Base-by-base conservation (phyloP, 2,113 vertebrate species). In the Okapia johnstoni region DNA sequence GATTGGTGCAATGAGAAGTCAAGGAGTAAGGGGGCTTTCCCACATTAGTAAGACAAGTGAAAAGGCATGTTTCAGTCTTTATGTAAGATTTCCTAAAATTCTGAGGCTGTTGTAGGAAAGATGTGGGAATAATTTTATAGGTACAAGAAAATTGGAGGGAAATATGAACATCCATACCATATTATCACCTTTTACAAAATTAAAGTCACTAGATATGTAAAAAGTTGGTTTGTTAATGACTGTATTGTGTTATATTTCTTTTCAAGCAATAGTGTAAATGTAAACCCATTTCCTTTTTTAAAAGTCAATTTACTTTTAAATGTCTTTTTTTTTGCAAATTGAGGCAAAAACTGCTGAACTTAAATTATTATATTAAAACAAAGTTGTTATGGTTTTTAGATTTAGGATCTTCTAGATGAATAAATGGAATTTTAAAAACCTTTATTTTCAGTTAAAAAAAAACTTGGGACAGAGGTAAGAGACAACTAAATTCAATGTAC, bases 131-230 rank as follows among this genome's bases (percentile, higher is more conserved):
- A 85, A 86, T 95, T 84, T 93, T 88, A 52, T 94, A 33, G 46
- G 28, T 63, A 96, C 85, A 96, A 93, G 57, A 96, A 77, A 94
- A 95, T 54, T 50, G 25, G 23, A 55, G 6, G 46, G 60, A 26
- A 61, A 80, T 61, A 46, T 58, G 73, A 92, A 95, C 48, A 93
- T 79, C 61, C 40, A 79, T 90, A 46, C 1, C 80, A 36, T 92
- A 90, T 93, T 55, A 63, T 2, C 77, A 96, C 19, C 36, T 92
- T 90, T 86, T 94, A 84, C 80, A 97, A 97, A 97, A 50, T 33
- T 93, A 58, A 85, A 95, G 61, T 92, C 73, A 85, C 40, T 90
- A 77, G 79, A n/a, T 92, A 76, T 63, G 48, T 91, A 88, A 85
- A 95, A 87, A 61, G 28, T 94, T 91, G 16, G 84, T 63, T 81